A percentile compares a stretch with the other conserved stretches of the same genome.
Conservation (phyloP, 1,140 invertebrate genomes). For the Metaphire vulgaris region DNA sequence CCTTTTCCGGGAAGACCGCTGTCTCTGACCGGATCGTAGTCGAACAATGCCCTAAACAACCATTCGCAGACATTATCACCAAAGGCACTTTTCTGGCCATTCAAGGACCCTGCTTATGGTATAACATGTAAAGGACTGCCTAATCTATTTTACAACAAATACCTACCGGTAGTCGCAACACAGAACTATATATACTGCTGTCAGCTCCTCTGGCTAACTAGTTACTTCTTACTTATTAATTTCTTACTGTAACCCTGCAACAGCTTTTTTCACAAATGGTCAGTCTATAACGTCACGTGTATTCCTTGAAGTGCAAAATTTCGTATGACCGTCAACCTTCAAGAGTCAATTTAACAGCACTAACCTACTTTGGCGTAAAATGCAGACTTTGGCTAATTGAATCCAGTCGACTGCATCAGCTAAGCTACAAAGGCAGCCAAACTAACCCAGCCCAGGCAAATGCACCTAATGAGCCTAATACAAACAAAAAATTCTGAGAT, state of each 20-base stretch:
- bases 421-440: neutral
- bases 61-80: neutral
- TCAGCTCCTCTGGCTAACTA: too few relatives aligned
- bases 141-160: neutral
- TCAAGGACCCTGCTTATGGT: neutral
- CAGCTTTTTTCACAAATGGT: too few relatives aligned
- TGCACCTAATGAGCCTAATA: neutral
- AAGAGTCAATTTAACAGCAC: too few relatives aligned
- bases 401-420: neutral
- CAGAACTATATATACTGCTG: neutral
- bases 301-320: too few relatives aligned
- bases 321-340: too few relatives aligned
- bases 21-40: slow-evolving; percentile 95
- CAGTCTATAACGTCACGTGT: too few relatives aligned
- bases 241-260: too few relatives aligned
- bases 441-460: neutral
- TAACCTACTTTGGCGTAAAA: too few relatives aligned
- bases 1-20: slow-evolving; percentile 91
- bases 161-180: neutral
- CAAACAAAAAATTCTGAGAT: too few relatives aligned
- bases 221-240: too few relatives aligned
- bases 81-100: neutral
- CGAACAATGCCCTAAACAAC: slow-evolving; percentile 78
- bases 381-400: too few relatives aligned
- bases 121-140: neutral